These are phyloP conservation scores for Platyura marginata DNA, from an alignment of 1,140 invertebrate genomes.

Conservation along the genomic window DNA sequence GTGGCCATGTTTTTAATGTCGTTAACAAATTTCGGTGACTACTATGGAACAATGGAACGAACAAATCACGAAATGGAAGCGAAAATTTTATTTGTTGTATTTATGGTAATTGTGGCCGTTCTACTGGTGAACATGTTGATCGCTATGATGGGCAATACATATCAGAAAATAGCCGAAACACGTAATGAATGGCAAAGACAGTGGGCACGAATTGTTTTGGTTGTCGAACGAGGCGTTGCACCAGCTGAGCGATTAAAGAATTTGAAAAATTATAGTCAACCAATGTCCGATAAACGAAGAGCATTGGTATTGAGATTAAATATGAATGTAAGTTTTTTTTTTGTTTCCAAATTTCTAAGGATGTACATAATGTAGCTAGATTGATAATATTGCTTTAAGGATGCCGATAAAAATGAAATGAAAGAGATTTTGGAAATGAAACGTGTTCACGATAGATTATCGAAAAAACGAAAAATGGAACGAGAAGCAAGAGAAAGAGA, in stretches of 20 bases:
- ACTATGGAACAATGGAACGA: slow-evolving; percentile 73
- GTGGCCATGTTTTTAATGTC: slow-evolving; percentile 98
- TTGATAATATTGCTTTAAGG: slow-evolving; percentile 31
- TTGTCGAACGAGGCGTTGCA: slow-evolving; percentile 86
- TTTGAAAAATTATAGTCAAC: slow-evolving; percentile 82
- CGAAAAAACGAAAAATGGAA: slow-evolving; percentile 40
- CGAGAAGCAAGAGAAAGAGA: slow-evolving; percentile 11
- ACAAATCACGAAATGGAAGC: slow-evolving; percentile 77
- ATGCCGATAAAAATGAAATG: slow-evolving; percentile 84
- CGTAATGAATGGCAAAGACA: slow-evolving; percentile 97
- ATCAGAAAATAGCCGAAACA: slow-evolving; percentile 93
- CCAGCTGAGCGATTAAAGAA: slow-evolving; percentile 69
- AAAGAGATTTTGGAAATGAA: slow-evolving; percentile 85
- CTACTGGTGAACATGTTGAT: slow-evolving; percentile 96
- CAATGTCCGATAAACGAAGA: slow-evolving; percentile 77
- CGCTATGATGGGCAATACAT: slow-evolving; percentile 99
- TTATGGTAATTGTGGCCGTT: slow-evolving; percentile 91
- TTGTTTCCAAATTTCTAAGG: neutral
- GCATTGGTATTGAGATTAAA: slow-evolving; percentile 72
- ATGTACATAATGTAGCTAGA: neutral
- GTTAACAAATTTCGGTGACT: slow-evolving; percentile 87
- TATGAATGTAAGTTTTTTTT: slow-evolving; percentile 40
- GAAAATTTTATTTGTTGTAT: slow-evolving; percentile 83
- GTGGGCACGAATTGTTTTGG: slow-evolving; percentile 94
- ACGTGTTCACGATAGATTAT: slow-evolving; percentile 54